Evolutionary conservation across 2,888 invertebrate genomes (phyloP), one percentile per base, ranked within the genome.

Genomic region (Cryptocephalus moraei): DNA sequence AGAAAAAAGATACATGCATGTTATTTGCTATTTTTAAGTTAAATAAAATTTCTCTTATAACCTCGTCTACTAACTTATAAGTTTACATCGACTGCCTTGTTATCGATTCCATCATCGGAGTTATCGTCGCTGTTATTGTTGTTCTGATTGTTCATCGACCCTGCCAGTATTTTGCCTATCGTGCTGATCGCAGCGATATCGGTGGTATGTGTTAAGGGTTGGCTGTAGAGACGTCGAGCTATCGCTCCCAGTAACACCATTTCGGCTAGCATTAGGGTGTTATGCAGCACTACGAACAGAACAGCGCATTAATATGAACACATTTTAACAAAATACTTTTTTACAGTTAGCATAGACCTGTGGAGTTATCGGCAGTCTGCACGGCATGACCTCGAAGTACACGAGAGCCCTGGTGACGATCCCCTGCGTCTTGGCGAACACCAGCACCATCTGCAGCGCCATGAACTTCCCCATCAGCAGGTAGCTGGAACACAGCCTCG

Each of bases 341-440:
- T 80, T 73, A 86, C 85, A 67, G 62, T 80, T 81, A 47, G 79
- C 78, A 61, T 82, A 81, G 6, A 83, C 78, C 32, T 75, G 65
- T 1, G 85, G 83, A 43, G 83, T 79, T 49, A 85, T 69, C 0
- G 80, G 77, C 52, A 80, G 73, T 48, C 78, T 71, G 63, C 85
- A 86, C 0, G 83, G 81, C 56, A 84, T 66, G 4, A 73, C 57
- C 12, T 75, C 72, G 1, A 75, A 59, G 62, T 75, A 75, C 0
- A 80, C 75, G 31, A 82, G 59, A 10, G 73, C 63, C 63, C 78
- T 80, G 9, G 79, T 76, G 4, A 76, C 62, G 12, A 79, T 73
- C 32, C 77, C 78, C 67, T 85, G 85, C 45, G 84, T 65, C 67
- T 85, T 85, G 31, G 82, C 79, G 42, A 81, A 78, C 44, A 85